A percentile compares a stretch with the other conserved stretches of the same genome.
These are phyloP conservation scores for Lycorma delicatula DNA, from an alignment of 1,140 invertebrate species.

Conservation along the genomic window DNA sequence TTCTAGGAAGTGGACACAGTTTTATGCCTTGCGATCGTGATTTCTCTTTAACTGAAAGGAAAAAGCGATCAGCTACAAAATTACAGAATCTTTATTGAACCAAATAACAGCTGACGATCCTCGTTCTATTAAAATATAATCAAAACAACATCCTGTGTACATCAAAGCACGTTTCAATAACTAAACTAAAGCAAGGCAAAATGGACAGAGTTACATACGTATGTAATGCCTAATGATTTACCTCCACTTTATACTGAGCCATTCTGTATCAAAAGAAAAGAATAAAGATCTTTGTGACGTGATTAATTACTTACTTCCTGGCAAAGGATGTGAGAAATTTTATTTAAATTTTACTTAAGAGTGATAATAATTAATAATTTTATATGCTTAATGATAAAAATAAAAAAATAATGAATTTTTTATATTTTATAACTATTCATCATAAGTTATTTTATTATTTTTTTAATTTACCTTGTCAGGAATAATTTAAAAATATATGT, in stretches of 20 bases:
- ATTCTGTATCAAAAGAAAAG: background rate
- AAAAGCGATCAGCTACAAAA: slow-evolving; percentile 4
- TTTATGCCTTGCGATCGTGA: slow-evolving; percentile 24
- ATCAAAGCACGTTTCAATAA: background rate
- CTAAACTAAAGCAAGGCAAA: background rate
- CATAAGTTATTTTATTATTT: background rate
- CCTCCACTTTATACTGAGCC: background rate
- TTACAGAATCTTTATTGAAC: background rate
- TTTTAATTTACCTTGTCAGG: background rate
- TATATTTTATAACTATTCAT: background rate
- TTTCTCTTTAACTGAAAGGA: slow-evolving; percentile 23
- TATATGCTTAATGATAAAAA: no score
- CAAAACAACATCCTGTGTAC: background rate
- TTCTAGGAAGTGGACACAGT: slow-evolving; percentile 21
- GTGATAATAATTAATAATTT: background rate
- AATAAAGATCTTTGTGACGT: background rate
- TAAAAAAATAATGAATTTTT: no score
- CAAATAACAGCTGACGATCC: background rate
- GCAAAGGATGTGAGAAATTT: background rate
- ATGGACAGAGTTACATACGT: background rate
- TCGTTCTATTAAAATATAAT: background rate
- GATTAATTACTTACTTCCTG: background rate
- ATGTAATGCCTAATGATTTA: background rate
- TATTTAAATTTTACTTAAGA: background rate
- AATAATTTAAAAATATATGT: background rate